Base-by-base conservation (phyloP, 2,888 invertebrate species). In the Neuroscelio doddi region DNA sequence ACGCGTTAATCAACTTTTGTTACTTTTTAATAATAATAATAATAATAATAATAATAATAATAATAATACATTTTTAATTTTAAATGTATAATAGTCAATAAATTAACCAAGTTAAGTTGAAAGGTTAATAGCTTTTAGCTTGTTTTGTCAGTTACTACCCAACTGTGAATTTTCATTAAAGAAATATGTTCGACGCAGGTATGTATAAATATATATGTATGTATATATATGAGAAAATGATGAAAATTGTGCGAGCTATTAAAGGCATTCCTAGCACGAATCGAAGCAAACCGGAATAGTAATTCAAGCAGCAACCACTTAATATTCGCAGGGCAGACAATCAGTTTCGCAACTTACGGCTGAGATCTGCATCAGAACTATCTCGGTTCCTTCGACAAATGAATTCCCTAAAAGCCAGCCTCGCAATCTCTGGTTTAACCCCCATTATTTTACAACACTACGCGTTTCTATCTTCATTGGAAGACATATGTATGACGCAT, bases 241-340 rank as follows among this genome's bases (percentile, higher is more conserved):
- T 51, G 51, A 51, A 59, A 51, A 51, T 38, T 51, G 42, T 39
- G 42, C 27, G 29, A 38, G 38, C 42, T 50, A 49, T 50, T 58
- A 61, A 53, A 61, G 38, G 52, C 49, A 61, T 61, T 61, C 61
- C 46, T 34, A 16, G 59, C 59, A 53, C 53, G 61, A 61, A 49
- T 61, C 53, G 53, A 53, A 61, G 42, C 52, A 47, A 47, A 52
- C 32, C 36, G 29, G 38, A 52, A 61, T 61, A 41, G 51, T 42
- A 61, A 61, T 61, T 61, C 38, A 41, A n/a, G 30, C 24, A 24
- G 29, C 50, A 32, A 32, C 42, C 61, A 51, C 59, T 59, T 59
- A 59, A 59, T 59, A 59, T 59, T 59, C 58, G 58, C 26, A 45
- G 38, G 51, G 51, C 58, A 51, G 58, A 59, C 51, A 59, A 59